phyloP scores from a whole-genome alignment of 2,113 vertebrate genomes.

The Chaetodon trifascialis region DNA sequence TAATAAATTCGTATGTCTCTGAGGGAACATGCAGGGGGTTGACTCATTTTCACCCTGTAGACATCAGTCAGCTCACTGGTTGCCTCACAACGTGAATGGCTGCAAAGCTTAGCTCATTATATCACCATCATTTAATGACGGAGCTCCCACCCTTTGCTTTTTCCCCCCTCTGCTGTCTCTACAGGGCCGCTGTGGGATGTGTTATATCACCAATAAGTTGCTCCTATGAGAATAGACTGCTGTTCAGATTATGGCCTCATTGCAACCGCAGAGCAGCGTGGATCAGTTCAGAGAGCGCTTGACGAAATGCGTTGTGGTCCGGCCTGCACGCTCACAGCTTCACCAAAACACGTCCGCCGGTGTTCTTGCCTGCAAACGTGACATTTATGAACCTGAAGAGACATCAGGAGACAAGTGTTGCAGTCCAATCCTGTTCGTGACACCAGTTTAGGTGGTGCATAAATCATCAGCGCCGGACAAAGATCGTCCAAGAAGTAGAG shows the following conservation, averaged over 20 bases:
- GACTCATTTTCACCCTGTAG: not conserved
- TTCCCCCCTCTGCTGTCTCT: not conserved
- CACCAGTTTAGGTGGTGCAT: too few relatives aligned
- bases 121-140: conserved; percentile 29
- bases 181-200: conserved; percentile 1
- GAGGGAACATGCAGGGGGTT: not conserved
- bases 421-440: not conserved
- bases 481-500: too few relatives aligned
- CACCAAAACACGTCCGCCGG: conserved; percentile 1
- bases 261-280: conserved; percentile 12
- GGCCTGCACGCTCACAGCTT: not conserved
- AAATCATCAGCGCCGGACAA: too few relatives aligned
- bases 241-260: conserved; percentile 41
- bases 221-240: conserved; percentile 41
- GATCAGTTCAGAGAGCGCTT: conserved; percentile 1
- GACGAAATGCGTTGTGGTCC: not conserved
- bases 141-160: not conserved
- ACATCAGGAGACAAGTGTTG: not conserved
- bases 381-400: not conserved
- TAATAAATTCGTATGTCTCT: not conserved
- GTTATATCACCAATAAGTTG: conserved; percentile 57
- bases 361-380: not conserved
- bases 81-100: not conserved
- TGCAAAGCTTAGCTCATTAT: conserved; percentile 18
- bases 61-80: not conserved